Evolutionary conservation across 1,140 invertebrate species (phyloP).

Genomic region (Drosophila arawakana): DNA sequence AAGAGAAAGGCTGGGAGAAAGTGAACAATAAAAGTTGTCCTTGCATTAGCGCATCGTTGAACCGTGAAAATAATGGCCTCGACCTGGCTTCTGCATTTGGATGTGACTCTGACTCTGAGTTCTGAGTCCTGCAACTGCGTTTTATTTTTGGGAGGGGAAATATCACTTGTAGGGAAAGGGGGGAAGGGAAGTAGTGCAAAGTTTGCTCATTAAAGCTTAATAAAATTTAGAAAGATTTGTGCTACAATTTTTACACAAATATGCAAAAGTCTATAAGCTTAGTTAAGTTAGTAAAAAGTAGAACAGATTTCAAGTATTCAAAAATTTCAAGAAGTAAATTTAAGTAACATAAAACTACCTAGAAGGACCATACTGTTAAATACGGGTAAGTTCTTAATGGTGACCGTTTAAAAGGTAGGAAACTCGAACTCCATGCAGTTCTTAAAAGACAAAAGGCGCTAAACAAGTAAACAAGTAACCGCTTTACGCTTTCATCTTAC

Average conservation of each 20-base stretch:
- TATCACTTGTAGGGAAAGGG: neutral
- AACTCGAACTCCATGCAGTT: no score
- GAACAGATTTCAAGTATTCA: neutral
- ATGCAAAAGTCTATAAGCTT: neutral
- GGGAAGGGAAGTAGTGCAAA: neutral
- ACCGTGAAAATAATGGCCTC: constrained; percentile 59
- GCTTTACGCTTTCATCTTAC: no score
- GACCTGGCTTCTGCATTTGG: constrained; percentile 9
- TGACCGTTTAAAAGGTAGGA: no score
- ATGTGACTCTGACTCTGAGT: neutral
- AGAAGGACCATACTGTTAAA: no score
- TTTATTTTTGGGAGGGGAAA: constrained; percentile 1
- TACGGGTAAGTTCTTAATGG: no score
- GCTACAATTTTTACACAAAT: neutral
- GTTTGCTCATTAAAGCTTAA: constrained; percentile 15
- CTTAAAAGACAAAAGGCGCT: no score
- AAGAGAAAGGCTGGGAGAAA: constrained; percentile 26
- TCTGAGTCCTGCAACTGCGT: constrained; percentile 13
- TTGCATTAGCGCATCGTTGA: constrained; percentile 49
- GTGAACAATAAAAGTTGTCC: constrained; percentile 35
- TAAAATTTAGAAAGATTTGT: constrained; percentile 9
- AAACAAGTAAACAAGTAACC: no score
- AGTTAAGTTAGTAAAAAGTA: neutral
- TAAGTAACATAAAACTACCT: neutral
- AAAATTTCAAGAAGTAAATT: neutral